Evolutionary conservation across 1,140 invertebrate species (phyloP).

Genomic region (Subanguina moxae): DNA sequence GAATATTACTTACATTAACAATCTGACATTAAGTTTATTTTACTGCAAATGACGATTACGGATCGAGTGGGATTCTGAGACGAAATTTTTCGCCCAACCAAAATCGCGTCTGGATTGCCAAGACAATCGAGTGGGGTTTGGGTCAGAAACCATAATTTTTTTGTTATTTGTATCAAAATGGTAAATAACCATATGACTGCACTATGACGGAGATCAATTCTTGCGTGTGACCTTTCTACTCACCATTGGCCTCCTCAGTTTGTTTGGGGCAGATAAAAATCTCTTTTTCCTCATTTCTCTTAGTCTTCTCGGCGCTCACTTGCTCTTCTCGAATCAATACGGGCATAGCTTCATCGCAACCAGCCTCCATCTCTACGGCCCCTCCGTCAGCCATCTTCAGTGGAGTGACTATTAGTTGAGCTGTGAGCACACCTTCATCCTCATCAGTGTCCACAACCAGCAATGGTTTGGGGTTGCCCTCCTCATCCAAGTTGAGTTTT

Average conservation of each 20-base stretch:
- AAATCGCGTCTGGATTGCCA: not conserved
- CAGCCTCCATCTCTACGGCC: conserved; percentile 5
- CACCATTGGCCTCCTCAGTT: too few relatives aligned
- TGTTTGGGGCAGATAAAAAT: not conserved
- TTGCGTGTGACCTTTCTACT: too few relatives aligned
- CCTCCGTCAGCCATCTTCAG: not conserved
- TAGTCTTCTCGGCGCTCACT: not conserved
- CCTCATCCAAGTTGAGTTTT: conserved; percentile 22
- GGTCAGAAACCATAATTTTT: too few relatives aligned
- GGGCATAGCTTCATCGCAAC: conserved; percentile 14
- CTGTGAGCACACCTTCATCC: conserved; percentile 3
- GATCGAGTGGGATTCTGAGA: too few relatives aligned
- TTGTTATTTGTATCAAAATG: too few relatives aligned
- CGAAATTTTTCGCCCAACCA: not conserved
- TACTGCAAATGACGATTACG: too few relatives aligned
- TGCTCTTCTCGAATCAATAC: conserved; percentile 5
- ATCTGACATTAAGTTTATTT: too few relatives aligned
- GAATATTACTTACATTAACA: not conserved
- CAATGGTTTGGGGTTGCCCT: conserved; percentile 12
- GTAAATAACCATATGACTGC: too few relatives aligned
- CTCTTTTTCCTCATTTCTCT: too few relatives aligned
- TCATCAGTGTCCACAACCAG: not conserved
- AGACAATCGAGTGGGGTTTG: not conserved
- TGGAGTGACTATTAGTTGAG: conserved; percentile 6
- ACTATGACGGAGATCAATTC: too few relatives aligned